Evolutionary conservation across 2,797 vertebrate genomes (phyloP).

Genomic region (Mus spretus): DNA sequence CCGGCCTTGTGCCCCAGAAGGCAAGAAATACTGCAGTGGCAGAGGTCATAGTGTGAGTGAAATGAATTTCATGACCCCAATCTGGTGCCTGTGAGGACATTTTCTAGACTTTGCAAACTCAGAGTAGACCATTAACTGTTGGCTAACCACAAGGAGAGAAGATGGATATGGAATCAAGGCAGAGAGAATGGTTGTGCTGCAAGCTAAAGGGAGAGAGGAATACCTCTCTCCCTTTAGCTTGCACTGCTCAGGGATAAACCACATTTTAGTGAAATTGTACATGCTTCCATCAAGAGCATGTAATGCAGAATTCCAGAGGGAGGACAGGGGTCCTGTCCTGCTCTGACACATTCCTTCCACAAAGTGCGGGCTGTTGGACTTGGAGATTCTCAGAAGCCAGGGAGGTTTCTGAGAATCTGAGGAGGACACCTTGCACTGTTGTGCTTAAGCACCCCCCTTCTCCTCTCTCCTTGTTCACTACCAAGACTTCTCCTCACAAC

Average conservation of each 20-base stretch:
- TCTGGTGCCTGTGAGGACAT: slow-evolving; percentile 25
- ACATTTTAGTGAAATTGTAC: too few species aligned
- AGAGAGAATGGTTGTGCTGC: rapidly evolving
- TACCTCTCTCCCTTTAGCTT: too few species aligned
- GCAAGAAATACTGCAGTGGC: slow-evolving; percentile 38
- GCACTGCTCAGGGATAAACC: too few species aligned
- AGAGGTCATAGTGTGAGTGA: slow-evolving; percentile 49
- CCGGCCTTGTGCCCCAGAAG: neutral
- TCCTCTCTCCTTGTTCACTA: neutral
- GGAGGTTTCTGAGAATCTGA: neutral
- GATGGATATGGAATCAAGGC: neutral
- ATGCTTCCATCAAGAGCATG: too few species aligned
- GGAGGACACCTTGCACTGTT: neutral
- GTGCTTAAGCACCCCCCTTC: neutral
- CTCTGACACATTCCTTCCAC: neutral
- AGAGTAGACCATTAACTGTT: neutral
- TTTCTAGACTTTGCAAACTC: neutral
- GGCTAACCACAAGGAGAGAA: neutral
- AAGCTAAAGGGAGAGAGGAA: neutral
- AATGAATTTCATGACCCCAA: slow-evolving; percentile 73
- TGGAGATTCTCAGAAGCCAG: neutral
- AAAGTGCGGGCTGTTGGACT: neutral
- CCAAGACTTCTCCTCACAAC: neutral
- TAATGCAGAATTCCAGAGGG: rapidly evolving
- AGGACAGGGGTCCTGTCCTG: rapidly evolving